Percentiles rank a stretch among this genome's conserved stretches.
Evolutionary conservation across 1,140 invertebrate species (phyloP).

Genomic region (Conus betulinus): DNA sequence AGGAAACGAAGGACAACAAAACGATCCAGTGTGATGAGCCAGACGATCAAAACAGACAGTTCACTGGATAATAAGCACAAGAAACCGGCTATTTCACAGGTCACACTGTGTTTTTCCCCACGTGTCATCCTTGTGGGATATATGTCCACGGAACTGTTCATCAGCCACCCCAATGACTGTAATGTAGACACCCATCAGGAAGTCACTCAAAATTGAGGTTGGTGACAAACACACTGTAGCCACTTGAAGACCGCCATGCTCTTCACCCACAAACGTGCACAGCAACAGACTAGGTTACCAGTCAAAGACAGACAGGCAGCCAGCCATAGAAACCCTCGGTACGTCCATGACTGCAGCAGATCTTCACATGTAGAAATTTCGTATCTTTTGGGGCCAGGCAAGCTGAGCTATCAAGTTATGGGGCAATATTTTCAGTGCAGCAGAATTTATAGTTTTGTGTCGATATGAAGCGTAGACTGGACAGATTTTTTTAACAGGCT

Average conservation of each 20-base stretch:
- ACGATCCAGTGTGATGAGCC: conserved; percentile 52
- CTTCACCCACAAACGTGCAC: conserved; percentile 22
- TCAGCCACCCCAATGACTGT: conserved; percentile 63
- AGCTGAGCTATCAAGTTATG: conserved; percentile 10
- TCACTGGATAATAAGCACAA: conserved; percentile 60
- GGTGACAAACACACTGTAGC: conserved; percentile 48
- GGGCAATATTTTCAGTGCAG: conserved; percentile 37
- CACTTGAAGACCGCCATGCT: conserved; percentile 36
- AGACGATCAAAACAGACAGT: conserved; percentile 56
- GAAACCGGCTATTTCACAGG: conserved; percentile 59
- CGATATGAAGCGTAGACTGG: conserved; percentile 33
- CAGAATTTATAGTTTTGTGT: conserved; percentile 48
- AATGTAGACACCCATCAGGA: conserved; percentile 67
- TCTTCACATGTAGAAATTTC: conserved; percentile 53
- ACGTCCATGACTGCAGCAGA: conserved; percentile 37
- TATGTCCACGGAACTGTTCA: conserved; percentile 48
- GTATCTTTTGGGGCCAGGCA: conserved; percentile 42
- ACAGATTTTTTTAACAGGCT: conserved; percentile 39
- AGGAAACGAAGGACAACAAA: conserved; percentile 58
- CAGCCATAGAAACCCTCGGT: conserved; percentile 46
- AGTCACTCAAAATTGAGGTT: conserved; percentile 58
- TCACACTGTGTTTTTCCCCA: conserved; percentile 56
- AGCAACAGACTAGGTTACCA: conserved; percentile 52
- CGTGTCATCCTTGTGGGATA: conserved; percentile 52
- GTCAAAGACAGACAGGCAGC: conserved; percentile 41